Evolutionary conservation across 35 echinoderm and acorn worm genomes (phyloP).

Genomic region (Lytechinus pictus): DNA sequence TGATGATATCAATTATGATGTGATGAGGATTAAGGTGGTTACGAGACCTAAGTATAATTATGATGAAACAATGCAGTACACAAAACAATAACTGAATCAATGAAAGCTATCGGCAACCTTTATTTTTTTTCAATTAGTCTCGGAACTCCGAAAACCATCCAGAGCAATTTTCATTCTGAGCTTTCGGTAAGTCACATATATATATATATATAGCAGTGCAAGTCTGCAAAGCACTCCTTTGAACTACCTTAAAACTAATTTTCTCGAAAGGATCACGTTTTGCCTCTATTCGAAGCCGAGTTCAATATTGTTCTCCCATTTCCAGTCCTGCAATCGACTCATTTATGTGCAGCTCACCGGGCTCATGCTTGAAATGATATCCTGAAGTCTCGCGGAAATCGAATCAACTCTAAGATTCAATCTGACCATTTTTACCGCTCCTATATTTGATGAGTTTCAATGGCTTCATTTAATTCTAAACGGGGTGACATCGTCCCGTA

Average conservation of each 20-base stretch:
- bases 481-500: neutral
- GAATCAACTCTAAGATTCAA: constrained; percentile 13
- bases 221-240: neutral
- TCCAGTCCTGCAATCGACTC: neutral
- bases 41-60: neutral
- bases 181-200: neutral
- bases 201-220: too few relatives aligned
- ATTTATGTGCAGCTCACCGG: neutral
- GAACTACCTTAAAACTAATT: neutral
- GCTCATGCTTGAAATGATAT: constrained; percentile 11
- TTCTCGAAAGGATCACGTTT: constrained; percentile 1
- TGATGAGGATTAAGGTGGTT: too few relatives aligned
- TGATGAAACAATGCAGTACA: neutral
- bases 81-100: neutral
- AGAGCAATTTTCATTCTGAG: neutral
- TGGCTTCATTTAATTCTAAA: neutral
- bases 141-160: neutral
- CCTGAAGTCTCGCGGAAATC: constrained; percentile 16
- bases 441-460: constrained; percentile 20
- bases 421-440: constrained; percentile 17
- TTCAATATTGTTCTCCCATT: neutral
- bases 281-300: constrained; percentile 7
- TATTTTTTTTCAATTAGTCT: neutral
- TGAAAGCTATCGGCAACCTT: neutral
- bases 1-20: too few relatives aligned